Evolutionary conservation across 2,888 invertebrate species (phyloP), one percentile per base, ranked within the genome.

Genomic region (Ormia ochracea): DNA sequence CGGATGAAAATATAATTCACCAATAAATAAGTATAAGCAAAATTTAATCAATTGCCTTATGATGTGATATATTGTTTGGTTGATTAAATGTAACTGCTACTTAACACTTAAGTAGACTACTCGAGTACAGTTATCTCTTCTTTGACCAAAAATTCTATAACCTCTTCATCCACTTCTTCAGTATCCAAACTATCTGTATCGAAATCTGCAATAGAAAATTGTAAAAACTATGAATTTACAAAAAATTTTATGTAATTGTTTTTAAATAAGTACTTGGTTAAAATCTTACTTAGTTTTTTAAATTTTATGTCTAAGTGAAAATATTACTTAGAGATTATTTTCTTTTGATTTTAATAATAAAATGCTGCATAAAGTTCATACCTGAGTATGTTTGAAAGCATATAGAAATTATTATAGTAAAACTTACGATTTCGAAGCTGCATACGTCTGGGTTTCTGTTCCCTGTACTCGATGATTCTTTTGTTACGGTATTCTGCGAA

Each of bases 121-220:
- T 96, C 96, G 88, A 96, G 91, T 84, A 93, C 90, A 19, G 93
- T 94, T 87, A 93, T 93, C 93, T 98, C 98, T 92, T 98, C 97
- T 92, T 98, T 98, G 89, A 98, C 93, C 92, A 98, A 96, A 94
- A 98, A 98, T 94, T 98, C 98, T 87, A 98, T 95, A 88, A 95
- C 92, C 92, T 98, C 98, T 89, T 98, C 98, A 89, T 97, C 97
- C 86, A 96, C 93, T 89, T 97, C 96, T 87, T 97, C 96, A 65
- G 95, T 94, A 89, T 96, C 96, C 84, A 97, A 90, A 88, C 94
- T 95, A 90, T 98, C 98, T n/a, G 98, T 98, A 89, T 98, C 97
- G 85, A 96, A 92, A 89, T 96, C 98, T 98, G 90, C 7, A 91
- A 90, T 83, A 82, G 38, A 84, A 87, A 85, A 83, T 86, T n/a